These are phyloP conservation scores for Halesus radiatus DNA, from an alignment of 1,140 invertebrate genomes.

Conservation along the genomic window DNA sequence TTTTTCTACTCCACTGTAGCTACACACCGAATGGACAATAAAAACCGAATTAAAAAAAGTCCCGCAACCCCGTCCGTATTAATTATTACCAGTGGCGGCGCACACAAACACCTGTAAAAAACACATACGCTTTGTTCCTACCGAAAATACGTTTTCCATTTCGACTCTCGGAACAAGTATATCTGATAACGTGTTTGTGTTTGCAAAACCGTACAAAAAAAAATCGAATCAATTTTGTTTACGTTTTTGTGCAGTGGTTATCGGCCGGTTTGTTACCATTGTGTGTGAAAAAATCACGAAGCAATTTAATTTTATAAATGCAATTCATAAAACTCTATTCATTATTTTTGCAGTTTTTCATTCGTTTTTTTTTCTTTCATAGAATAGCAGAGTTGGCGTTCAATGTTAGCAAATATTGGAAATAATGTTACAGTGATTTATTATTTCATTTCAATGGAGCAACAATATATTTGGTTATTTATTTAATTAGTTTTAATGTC, in stretches of 20 bases:
- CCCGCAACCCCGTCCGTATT: slow-evolving; percentile 15
- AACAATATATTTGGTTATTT: too few relatives aligned
- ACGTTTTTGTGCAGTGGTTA: slow-evolving; percentile 4
- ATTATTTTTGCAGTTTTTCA: background rate
- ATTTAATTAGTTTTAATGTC: too few relatives aligned
- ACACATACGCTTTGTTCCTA: slow-evolving; percentile 33
- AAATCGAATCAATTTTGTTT: slow-evolving; percentile 22
- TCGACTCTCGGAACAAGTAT: slow-evolving; percentile 1
- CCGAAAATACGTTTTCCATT: slow-evolving; percentile 20
- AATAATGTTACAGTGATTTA: too few relatives aligned
- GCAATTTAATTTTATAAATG: background rate
- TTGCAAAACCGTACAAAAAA: background rate
- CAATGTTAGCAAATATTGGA: too few relatives aligned
- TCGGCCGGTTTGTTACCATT: background rate
- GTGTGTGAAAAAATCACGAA: background rate
- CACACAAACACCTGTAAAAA: slow-evolving; percentile 36
- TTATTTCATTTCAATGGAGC: too few relatives aligned
- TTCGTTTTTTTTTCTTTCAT: too few relatives aligned
- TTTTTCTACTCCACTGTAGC: background rate
- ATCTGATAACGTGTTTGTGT: background rate
- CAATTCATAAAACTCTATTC: background rate
- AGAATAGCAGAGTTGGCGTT: too few relatives aligned
- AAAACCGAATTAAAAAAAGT: slow-evolving; percentile 42
- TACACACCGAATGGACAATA: slow-evolving; percentile 35
- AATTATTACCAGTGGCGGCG: slow-evolving; percentile 40